Evolutionary conservation across 2,797 vertebrate species (phyloP), one percentile per base, ranked within the genome.

Genomic region (Eulemur albifrons): DNA sequence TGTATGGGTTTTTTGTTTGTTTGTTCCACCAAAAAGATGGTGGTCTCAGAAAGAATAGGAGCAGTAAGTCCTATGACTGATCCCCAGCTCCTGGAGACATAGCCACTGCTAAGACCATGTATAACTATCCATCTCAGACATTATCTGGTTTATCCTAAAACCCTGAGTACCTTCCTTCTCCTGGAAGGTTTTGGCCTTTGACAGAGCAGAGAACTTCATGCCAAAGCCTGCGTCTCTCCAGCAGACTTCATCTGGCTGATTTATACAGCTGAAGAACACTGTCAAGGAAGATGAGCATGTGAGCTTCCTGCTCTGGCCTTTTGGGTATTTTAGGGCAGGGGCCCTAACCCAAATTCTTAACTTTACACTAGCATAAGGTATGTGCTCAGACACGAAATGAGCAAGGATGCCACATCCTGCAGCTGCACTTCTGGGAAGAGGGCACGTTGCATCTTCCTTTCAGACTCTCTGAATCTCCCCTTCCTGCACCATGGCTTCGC

Each of bases 111-210:
- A 45, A 23, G 38, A n/a, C 30, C 40, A 35, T 18, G 32, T 92
- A 65, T 94, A 73, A 84, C 35, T 83, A 81, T 35, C 59, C 43
- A 45, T 14, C 67, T 70, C 30, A 65, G 40, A 90, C 45, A n/a
- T 82, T 84, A 85, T 90, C 83, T 6, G 21, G 88, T 61, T 92
- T 50, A 59, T 70, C 61, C 63, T 84, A 70, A 93, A 93, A 89
- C 13, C 27, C 40, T 54, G 20, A 81, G 32, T 43, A 32, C 7
- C 17, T 80, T 88, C 54, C 32, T 92, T 77, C 77, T 82, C 45
- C 40, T 30, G 40, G 20, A 73, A 89, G 14, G 1, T 82, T 61
- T 32, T 67, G 45, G 32, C 21, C 69, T 79, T 92, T 73, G 45
- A 35, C 45, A 90, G 43, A 92, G 50, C 45, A 79, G 70, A 90